Base-by-base conservation (phyloP, 35 echinoderm and acorn worm genomes). In the Heliocidaris erythrogramma region DNA sequence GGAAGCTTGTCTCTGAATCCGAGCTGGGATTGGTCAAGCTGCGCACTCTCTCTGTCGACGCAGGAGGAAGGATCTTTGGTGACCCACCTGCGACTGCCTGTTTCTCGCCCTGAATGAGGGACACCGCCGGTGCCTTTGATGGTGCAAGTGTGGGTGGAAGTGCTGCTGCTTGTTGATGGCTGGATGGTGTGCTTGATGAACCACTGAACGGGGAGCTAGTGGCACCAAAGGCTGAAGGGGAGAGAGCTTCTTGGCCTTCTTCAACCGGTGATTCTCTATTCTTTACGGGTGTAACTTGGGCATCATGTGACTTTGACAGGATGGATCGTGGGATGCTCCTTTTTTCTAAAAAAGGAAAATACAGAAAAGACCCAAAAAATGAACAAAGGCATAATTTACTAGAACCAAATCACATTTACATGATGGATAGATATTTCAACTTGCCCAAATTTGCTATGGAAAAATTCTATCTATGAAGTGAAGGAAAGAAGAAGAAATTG, bases 41-140 rank as follows among this genome's bases (percentile, higher is more conserved):
- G 2, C 95, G 90, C 14, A 99, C 96, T 32, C 98, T 94, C 48
- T 96, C 96, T 32, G 95, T 86, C 2, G 98, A 95, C 13, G 98
- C 94, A 6, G 98, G 98, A 11, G 98, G 98, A 0, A 99, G 94
- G 47, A 99, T 94, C 48, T 94, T 97, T 5, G 98, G 98, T 5
- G 98, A 99, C 35, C 93, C 95, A 27, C 85, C 86, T 27, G 47
- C 48, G 16, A 53, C 48, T 13, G 48, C 53, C 30, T 48, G 87
- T 88, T 85, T 88, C 32, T 94, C 94, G 32, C 71, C 61, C 32
- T 86, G 48, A 7, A 99, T 84, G 17, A 99, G 96, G 0, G 98
- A 97, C 47, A 96, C 53, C 17, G 95, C 94, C 13, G 98, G 98
- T 32, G 94, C 95, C 71, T 96, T 96, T n/a, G 96, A 97, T 2